A percentile compares a stretch with the other conserved stretches of the same genome.
phyloP scores from a whole-genome alignment of 1,140 invertebrate species.

The Tachypleus tridentatus region DNA sequence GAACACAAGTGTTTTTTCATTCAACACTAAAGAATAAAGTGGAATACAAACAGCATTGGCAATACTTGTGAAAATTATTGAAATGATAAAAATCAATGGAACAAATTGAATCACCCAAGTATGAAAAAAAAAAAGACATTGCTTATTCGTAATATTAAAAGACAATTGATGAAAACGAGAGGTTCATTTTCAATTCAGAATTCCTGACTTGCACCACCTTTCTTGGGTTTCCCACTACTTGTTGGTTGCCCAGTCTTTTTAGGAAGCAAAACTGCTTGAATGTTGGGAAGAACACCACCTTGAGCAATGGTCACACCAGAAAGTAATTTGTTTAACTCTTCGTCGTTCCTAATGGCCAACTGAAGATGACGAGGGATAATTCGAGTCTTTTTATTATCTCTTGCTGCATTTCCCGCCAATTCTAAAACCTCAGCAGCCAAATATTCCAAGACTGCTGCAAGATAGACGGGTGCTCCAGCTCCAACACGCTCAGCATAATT shows the following conservation, averaged over 20 bases:
- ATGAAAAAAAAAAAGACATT: too few species aligned
- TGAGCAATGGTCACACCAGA: slow-evolving; percentile 68
- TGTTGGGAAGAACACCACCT: slow-evolving; percentile 68
- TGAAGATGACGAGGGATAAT: slow-evolving; percentile 72
- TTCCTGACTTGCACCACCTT: neutral
- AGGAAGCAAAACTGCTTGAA: slow-evolving; percentile 54
- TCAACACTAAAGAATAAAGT: too few species aligned
- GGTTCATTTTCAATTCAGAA: neutral
- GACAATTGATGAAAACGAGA: neutral
- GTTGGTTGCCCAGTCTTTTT: slow-evolving; percentile 44
- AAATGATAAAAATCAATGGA: too few species aligned
- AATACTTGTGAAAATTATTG: too few species aligned
- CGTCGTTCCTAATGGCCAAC: slow-evolving; percentile 71
- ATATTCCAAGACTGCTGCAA: slow-evolving; percentile 43
- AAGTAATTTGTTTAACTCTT: slow-evolving; percentile 65
- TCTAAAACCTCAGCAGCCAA: slow-evolving; percentile 48
- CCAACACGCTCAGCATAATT: slow-evolving; percentile 41
- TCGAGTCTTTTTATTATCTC: slow-evolving; percentile 47
- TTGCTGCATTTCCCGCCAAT: slow-evolving; percentile 58
- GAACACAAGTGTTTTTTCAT: too few species aligned
- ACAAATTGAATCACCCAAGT: too few species aligned
- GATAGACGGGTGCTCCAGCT: slow-evolving; percentile 43
- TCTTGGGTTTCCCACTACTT: neutral
- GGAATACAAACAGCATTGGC: too few species aligned
- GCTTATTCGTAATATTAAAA: too few species aligned